Base-by-base conservation (phyloP, 2,888 invertebrate genomes). In the Eugnorisma glareosa region DNA sequence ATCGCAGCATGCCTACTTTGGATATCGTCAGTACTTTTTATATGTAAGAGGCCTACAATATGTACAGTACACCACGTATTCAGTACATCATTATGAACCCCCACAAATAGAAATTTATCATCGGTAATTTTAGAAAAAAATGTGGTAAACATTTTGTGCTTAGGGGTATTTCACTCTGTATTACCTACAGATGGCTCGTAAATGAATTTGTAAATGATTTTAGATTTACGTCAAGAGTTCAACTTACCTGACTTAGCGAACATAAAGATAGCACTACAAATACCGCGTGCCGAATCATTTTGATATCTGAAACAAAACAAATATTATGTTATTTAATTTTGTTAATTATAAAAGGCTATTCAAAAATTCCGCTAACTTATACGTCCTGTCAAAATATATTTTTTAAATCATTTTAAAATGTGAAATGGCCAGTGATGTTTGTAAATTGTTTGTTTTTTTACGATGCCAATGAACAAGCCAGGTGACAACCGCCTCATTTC, bases 261-360 rank as follows among this genome's bases (percentile, higher is more conserved):
- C 73, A 67, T 67, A 85, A 1, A 13, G 69, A 66, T n/a, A 88
- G 31, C n/a, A 75, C 69, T 28, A 85, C 24, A 3, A 82, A 31
- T 24, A 77, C 61, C 37, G 37, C 67, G 74, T 74, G 76, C 40
- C 76, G 80, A 78, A 88, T 83, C 88, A 88, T 88, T 21, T 59
- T 88, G 80, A 31, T 43, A 68, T 81, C 88, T 88, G 85, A 40
- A 88, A 88, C 72, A 82, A 84, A 77, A 61, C 1, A 54, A 18
- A 45, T n/a, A n/a, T n/a, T n/a, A n/a, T n/a, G 18, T 37, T 6
- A 59, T 37, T 37, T 24, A 35, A 24, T 35, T 61, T 59, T 31
- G 28, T 7, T 59, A 8, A 54, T 15, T 28, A 15, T 2, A 57
- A 57, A 35, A 24, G 28, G 21, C 5, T 35, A 6, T 24, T 37